These are phyloP conservation scores for Macheiramphus alcinus DNA, from an alignment of 2,113 vertebrate species.

Conservation along the genomic window DNA sequence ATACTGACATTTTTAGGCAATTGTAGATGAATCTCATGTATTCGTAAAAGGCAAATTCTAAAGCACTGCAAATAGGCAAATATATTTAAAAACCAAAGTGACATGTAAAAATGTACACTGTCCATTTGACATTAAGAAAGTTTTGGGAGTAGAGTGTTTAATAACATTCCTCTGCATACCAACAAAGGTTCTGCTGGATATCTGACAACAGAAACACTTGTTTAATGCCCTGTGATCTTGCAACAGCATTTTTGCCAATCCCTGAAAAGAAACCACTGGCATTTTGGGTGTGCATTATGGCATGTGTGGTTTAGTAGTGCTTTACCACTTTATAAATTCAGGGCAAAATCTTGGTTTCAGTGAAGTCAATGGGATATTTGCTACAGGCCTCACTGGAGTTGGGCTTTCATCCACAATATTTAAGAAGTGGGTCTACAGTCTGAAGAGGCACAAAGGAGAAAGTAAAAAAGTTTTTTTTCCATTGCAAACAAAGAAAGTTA, in stretches of 20 bases:
- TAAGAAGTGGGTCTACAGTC: neutral
- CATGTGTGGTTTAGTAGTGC: neutral
- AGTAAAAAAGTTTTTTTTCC: neutral
- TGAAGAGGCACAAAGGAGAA: neutral
- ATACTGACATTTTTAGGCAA: neutral
- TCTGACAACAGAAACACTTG: neutral
- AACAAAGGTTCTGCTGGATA: neutral
- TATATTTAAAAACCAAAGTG: neutral
- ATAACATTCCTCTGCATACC: neutral
- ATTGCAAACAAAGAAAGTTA: neutral
- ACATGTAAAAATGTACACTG: neutral
- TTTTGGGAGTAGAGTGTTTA: neutral
- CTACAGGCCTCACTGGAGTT: neutral
- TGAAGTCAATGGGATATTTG: neutral
- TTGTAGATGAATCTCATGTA: neutral
- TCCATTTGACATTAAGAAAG: neutral
- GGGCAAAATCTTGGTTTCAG: neutral
- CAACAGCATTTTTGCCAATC: neutral
- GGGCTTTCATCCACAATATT: neutral
- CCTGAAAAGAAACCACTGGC: constrained; percentile 11
- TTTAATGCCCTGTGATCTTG: neutral
- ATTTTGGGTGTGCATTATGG: neutral
- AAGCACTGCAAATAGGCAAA: neutral
- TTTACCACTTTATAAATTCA: neutral
- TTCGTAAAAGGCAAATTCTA: neutral